These are phyloP conservation scores for Nasua narica DNA, from an alignment of 2,797 vertebrate species.

Conservation along the genomic window DNA sequence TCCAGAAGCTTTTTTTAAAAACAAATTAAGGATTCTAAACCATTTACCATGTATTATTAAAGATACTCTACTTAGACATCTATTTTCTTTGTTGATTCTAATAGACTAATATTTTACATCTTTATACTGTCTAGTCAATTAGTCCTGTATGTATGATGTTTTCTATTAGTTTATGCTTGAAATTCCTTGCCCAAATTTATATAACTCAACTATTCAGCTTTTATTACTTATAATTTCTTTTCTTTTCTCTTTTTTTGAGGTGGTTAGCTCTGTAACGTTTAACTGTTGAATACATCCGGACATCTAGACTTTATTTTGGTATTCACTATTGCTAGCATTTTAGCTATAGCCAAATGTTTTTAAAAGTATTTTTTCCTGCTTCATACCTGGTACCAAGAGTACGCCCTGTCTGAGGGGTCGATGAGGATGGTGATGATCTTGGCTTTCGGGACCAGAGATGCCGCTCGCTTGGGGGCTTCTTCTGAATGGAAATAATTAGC, in stretches of 20 bases:
- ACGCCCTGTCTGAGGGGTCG: conserved; percentile 93
- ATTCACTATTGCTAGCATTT: not conserved
- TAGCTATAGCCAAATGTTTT: not conserved
- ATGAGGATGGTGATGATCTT: conserved; percentile 98
- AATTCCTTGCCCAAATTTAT: not conserved
- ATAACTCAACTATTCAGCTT: not conserved
- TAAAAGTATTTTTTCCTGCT: not conserved
- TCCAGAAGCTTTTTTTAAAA: not conserved
- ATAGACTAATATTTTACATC: not conserved
- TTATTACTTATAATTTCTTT: not conserved
- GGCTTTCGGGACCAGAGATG: conserved; percentile 94
- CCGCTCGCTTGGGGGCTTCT: conserved; percentile 91
- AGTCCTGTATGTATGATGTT: not conserved
- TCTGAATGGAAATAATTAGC: conserved; percentile 98
- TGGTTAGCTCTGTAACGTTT: not conserved
- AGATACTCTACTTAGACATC: not conserved
- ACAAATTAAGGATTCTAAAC: not conserved
- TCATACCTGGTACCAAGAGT: conserved; percentile 97
- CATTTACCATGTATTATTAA: not conserved
- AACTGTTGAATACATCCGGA: not conserved
- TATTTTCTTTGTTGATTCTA: not conserved
- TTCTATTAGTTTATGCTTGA: not conserved
- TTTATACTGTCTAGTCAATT: not conserved
- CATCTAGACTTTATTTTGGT: not conserved
- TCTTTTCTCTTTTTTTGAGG: not conserved